Conservation (phyloP, 2,797 vertebrate species). For the Sebastes hopkinsi region DNA sequence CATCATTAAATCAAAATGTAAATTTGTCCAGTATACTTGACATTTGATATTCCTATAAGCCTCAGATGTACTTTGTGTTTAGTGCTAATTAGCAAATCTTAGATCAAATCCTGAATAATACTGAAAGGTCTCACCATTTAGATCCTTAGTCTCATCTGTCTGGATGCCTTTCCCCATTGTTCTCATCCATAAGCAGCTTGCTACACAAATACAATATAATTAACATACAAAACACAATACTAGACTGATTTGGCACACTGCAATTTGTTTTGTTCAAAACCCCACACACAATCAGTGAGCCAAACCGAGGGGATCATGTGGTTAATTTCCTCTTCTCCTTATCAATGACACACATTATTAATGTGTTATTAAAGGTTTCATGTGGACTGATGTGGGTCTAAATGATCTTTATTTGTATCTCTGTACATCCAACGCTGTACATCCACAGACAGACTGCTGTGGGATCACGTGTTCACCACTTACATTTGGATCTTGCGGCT, state of each 20-base stretch:
- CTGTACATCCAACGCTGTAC: not conserved
- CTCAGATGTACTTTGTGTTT: not conserved
- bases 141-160: not conserved
- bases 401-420: not conserved
- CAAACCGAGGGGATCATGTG: not conserved
- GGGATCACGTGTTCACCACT: not conserved
- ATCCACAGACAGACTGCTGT: not conserved
- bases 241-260: not conserved
- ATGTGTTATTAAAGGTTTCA: not conserved
- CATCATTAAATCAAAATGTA: not conserved
- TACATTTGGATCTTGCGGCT: not conserved
- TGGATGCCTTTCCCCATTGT: not conserved
- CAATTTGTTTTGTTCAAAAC: not conserved
- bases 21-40: not conserved
- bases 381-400: not conserved
- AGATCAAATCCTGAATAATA: no score
- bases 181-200: not conserved
- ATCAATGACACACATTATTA: constrained; percentile 2
- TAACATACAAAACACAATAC: not conserved
- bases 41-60: not conserved
- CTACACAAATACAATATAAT: not conserved
- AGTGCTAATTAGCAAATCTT: not conserved
- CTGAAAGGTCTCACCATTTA: not conserved
- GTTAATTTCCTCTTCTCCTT: not conserved
- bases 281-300: not conserved